A percentile compares a stretch with the other conserved stretches of the same genome.
phyloP scores from a whole-genome alignment of 2,113 vertebrate genomes.

The Penelope pileata region DNA sequence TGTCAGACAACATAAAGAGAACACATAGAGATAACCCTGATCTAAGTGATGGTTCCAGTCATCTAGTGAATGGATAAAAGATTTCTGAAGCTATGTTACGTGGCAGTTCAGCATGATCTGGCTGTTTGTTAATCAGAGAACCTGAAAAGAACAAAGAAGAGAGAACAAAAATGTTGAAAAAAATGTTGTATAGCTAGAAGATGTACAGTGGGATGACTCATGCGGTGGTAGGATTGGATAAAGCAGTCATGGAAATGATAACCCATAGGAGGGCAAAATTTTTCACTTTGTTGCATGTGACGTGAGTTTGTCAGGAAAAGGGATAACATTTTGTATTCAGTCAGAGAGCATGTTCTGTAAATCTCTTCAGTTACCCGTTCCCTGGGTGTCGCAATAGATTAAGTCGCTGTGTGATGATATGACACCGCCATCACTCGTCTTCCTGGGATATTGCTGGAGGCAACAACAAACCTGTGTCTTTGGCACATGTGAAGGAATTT shows the following conservation, averaged over 20 bases:
- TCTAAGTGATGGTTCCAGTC: constrained; percentile 12
- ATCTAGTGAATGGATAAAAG: constrained; percentile 18
- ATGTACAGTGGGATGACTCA: not conserved
- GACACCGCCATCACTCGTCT: constrained; percentile 75
- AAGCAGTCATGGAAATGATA: constrained; percentile 1
- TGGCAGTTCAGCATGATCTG: constrained; percentile 49
- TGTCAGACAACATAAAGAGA: constrained; percentile 11
- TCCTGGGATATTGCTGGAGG: constrained; percentile 75
- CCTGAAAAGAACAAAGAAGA: constrained; percentile 36
- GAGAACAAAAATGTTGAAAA: constrained; percentile 27
- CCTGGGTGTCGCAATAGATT: constrained; percentile 68
- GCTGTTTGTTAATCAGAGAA: constrained; percentile 60
- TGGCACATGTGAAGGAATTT: constrained; percentile 73
- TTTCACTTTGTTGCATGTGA: constrained; percentile 38
- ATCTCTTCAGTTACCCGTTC: constrained; percentile 57
- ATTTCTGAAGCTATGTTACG: constrained; percentile 19
- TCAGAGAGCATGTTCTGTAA: constrained; percentile 56
- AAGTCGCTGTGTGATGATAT: constrained; percentile 69
- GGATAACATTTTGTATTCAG: constrained; percentile 43
- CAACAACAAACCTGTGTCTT: constrained; percentile 78
- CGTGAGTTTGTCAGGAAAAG: constrained; percentile 48
- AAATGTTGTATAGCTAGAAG: not conserved
- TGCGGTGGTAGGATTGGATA: not conserved
- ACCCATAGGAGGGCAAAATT: not conserved
- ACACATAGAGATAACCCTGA: not conserved